Evolutionary conservation across 1,140 invertebrate genomes (phyloP), one percentile per base, ranked within the genome.

Genomic region (Magallana ariakensis): DNA sequence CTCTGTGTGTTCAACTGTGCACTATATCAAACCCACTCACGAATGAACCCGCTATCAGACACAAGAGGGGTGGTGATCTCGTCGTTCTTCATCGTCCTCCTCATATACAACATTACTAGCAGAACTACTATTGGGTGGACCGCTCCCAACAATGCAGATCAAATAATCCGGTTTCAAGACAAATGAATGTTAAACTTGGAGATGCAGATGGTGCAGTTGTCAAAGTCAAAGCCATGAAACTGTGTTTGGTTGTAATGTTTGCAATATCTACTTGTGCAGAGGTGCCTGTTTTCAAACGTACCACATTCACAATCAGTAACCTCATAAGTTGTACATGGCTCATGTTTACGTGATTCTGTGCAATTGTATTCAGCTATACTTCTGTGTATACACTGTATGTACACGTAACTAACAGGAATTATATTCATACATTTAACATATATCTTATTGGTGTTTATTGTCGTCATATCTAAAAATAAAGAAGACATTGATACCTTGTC

Each of bases 51-150:
- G 19, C 75, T 15, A 58, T 75, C 13, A 75, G 66, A n/a, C 10
- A 56, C 53, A 53, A 56, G 5, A n/a, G 54, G 54, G 86, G 33
- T 84, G 86, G 82, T 5, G 82, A 33, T n/a, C 26, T 58, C 0
- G 19, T 46, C 3, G 2, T 19, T n/a, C 53, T 87, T 53, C 26
- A 58, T 7, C 57, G 80, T 19, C 85, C 80, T 7, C 46, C 15
- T 16, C 58, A 58, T 4, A 15, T 87, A 0, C 55, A 26, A 15
- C 80, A 87, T 53, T 86, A 86, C 58, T 75, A 86, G 19, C 11
- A 82, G 19, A 3, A 86, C 16, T 86, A 81, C 46, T 57, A 46
- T 62, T 82, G 86, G 10, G 82, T 87, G 46, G 86, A 87, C 55
- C 11, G 83, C 0, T 84, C 80, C n/a, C 22, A 84, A n/a, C n/a